These are phyloP conservation scores for Meganola albula DNA, from an alignment of 2,888 invertebrate species.

Conservation along the genomic window DNA sequence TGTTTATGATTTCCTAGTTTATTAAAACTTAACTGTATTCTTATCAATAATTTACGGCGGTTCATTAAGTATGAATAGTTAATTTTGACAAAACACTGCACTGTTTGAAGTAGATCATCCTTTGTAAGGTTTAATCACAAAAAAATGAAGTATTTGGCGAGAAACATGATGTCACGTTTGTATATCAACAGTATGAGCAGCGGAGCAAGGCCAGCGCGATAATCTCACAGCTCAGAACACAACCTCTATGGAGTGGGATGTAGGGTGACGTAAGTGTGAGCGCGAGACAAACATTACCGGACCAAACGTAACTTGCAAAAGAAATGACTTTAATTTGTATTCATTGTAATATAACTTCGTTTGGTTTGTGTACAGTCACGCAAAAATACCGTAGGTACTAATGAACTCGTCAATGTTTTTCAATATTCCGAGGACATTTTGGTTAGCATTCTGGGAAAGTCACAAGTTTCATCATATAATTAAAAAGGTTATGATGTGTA, in stretches of 20 bases:
- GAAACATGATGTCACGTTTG: conserved; percentile 62
- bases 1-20: conserved; percentile 6
- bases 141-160: conserved; percentile 33
- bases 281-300: conserved; percentile 29
- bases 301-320: conserved; percentile 20
- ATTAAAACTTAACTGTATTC: background rate
- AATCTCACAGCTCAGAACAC: conserved; percentile 51
- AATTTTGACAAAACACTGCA: no score
- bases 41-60: background rate
- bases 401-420: no score
- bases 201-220: conserved; percentile 53
- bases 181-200: conserved; percentile 47
- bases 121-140: conserved; percentile 20
- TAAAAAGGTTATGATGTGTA: no score
- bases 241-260: conserved; percentile 40
- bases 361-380: conserved; percentile 9
- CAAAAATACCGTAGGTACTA: conserved; percentile 11
- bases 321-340: conserved; percentile 20
- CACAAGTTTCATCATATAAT: no score
- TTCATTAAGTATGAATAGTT: no score
- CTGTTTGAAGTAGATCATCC: conserved; percentile 1
- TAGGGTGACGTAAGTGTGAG: conserved; percentile 61
- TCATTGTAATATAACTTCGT: background rate
- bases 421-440: no score
- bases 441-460: no score